phyloP scores from a whole-genome alignment of 2,888 invertebrate genomes.

The Drosophila dives region DNA sequence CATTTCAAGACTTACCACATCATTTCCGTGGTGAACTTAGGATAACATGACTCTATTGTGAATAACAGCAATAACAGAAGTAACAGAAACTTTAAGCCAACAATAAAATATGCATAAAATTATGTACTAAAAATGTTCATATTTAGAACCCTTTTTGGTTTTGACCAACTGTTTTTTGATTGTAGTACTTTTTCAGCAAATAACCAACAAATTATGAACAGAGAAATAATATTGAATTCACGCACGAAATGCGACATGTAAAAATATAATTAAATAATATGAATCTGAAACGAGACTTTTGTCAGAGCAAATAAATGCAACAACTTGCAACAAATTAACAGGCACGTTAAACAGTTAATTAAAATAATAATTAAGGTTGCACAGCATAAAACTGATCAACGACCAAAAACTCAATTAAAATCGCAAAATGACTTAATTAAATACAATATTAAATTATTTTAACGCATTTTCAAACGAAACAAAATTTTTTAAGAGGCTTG shows the following conservation, averaged over 20 bases:
- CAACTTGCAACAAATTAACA: constrained; percentile 3
- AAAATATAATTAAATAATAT: not conserved
- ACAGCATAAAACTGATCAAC: constrained; percentile 52
- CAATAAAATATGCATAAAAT: not conserved
- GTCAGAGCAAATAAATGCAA: not conserved
- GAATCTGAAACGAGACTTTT: not conserved
- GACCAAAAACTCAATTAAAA: constrained; percentile 29
- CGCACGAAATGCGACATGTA: not conserved
- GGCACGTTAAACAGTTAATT: constrained; percentile 37
- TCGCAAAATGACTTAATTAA: constrained; percentile 52
- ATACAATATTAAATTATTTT: constrained; percentile 53
- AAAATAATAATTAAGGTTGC: constrained; percentile 38
- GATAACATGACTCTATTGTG: not conserved
- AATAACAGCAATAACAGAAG: not conserved
- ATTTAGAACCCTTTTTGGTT: not conserved
- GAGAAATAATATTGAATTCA: not conserved
- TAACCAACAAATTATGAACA: not conserved
- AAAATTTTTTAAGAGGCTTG: constrained; percentile 21
- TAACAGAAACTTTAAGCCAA: not conserved
- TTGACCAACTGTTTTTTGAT: accelerated
- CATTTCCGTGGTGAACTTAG: not conserved
- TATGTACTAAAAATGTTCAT: not conserved
- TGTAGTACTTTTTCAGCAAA: not conserved
- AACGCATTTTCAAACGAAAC: constrained; percentile 19
- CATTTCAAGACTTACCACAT: not conserved